These are phyloP conservation scores for Oxygymnocypris stewartii DNA, from an alignment of 2,113 vertebrate species.

Conservation along the genomic window DNA sequence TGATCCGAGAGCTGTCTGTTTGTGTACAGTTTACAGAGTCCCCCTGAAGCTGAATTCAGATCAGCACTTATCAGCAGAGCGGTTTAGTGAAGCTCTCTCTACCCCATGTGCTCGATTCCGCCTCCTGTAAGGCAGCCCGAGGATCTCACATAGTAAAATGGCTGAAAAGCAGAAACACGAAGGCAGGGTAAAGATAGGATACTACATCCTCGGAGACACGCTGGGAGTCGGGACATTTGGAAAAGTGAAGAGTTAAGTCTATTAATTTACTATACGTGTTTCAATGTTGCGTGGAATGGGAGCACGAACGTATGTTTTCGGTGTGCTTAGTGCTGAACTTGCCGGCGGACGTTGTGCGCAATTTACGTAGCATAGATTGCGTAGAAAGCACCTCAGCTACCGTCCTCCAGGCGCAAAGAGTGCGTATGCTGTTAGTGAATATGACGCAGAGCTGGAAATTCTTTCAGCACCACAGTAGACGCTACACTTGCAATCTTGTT, in stretches of 20 bases:
- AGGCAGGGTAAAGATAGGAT: constrained; percentile 94
- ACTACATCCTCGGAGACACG: constrained; percentile 95
- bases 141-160: constrained; percentile 80
- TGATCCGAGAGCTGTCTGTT: constrained; percentile 11
- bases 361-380: constrained; percentile 56
- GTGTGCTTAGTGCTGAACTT: constrained; percentile 60
- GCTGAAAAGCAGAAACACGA: constrained; percentile 96
- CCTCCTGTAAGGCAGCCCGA: constrained; percentile 54
- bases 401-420: neutral
- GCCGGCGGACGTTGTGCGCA: constrained; percentile 58
- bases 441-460: neutral
- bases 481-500: constrained; percentile 6
- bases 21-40: neutral
- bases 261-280: constrained; percentile 47
- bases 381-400: neutral
- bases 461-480: constrained; percentile 17
- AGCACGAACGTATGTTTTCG: constrained; percentile 45
- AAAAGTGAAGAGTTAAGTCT: constrained; percentile 98
- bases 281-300: constrained; percentile 19
- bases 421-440: constrained; percentile 49
- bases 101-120: constrained; percentile 32
- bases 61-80: constrained; percentile 18
- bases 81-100: neutral
- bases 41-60: constrained; percentile 40
- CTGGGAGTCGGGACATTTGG: constrained; percentile 97